These are phyloP conservation scores for Tryphoninae sp. DNA, from an alignment of 2,888 invertebrate genomes.

Conservation along the genomic window DNA sequence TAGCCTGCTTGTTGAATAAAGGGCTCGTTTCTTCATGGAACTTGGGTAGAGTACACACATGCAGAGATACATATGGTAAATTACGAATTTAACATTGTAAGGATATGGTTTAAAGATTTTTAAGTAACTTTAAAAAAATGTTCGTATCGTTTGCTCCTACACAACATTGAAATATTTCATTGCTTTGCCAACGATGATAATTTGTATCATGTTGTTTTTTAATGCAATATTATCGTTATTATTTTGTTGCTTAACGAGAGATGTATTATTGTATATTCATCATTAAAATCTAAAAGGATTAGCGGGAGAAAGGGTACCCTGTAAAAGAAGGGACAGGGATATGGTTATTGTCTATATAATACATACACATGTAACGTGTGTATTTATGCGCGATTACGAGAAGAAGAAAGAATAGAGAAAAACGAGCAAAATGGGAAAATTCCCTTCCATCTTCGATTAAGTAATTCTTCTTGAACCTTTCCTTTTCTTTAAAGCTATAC, in stretches of 20 bases:
- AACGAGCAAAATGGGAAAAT: constrained; percentile 13
- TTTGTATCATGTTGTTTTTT: constrained; percentile 27
- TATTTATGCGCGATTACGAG: constrained; percentile 42
- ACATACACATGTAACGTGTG: constrained; percentile 66
- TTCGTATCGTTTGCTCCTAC: constrained; percentile 13
- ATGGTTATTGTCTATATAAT: constrained; percentile 74
- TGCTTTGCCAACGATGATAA: constrained; percentile 22
- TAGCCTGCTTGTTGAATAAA: background rate
- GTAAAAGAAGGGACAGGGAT: constrained; percentile 69
- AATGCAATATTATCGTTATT: constrained; percentile 26
- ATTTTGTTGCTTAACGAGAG: constrained; percentile 35
- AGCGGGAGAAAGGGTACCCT: constrained; percentile 66
- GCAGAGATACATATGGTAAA: constrained; percentile 50
- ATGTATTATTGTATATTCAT: constrained; percentile 41
- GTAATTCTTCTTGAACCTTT: background rate
- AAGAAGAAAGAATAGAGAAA: constrained; percentile 24
- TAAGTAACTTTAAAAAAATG: constrained; percentile 23
- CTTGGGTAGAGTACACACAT: constrained; percentile 48
- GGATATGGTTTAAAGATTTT: constrained; percentile 53
- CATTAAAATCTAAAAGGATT: constrained; percentile 58
- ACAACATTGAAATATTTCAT: constrained; percentile 6
- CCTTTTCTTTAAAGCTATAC: constrained; percentile 27
- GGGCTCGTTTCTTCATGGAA: constrained; percentile 7
- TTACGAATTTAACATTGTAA: constrained; percentile 51
- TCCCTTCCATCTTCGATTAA: constrained; percentile 23